Conservation (phyloP, 2,888 invertebrate species). For the Spisula solida region DNA sequence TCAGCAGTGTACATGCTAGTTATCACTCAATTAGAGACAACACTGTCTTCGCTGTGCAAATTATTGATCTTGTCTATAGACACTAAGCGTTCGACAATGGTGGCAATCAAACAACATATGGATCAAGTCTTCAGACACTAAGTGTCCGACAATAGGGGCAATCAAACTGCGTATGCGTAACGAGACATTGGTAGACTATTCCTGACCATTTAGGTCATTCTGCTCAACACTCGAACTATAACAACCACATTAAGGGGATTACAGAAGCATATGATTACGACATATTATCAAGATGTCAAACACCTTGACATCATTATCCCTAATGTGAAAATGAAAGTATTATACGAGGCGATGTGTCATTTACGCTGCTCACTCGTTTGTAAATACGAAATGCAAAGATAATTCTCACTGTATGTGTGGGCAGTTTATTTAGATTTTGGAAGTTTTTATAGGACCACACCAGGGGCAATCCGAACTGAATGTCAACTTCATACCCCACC, state of each 20-base stretch:
- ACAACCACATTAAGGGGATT: background rate
- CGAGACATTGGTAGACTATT: background rate
- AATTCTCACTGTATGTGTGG: background rate
- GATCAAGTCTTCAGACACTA: background rate
- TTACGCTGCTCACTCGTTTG: constrained; percentile 2
- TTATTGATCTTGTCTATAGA: background rate
- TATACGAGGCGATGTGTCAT: background rate
- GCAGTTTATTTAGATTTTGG: background rate
- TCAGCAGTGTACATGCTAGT: background rate
- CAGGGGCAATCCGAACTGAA: background rate
- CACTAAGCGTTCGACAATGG: background rate
- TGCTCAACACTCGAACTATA: background rate
- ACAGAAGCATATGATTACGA: background rate
- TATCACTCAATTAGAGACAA: background rate
- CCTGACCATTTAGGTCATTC: background rate
- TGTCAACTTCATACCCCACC: background rate
- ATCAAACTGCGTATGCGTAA: background rate
- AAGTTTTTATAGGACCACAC: background rate
- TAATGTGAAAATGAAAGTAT: constrained; percentile 19
- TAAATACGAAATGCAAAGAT: background rate
- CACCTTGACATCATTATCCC: constrained; percentile 11
- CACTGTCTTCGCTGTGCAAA: background rate
- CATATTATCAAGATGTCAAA: constrained; percentile 33
- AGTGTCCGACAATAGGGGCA: background rate
- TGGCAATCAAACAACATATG: background rate